Evolutionary conservation across 1,140 invertebrate genomes (phyloP).

Genomic region (Drosophila virilis): DNA sequence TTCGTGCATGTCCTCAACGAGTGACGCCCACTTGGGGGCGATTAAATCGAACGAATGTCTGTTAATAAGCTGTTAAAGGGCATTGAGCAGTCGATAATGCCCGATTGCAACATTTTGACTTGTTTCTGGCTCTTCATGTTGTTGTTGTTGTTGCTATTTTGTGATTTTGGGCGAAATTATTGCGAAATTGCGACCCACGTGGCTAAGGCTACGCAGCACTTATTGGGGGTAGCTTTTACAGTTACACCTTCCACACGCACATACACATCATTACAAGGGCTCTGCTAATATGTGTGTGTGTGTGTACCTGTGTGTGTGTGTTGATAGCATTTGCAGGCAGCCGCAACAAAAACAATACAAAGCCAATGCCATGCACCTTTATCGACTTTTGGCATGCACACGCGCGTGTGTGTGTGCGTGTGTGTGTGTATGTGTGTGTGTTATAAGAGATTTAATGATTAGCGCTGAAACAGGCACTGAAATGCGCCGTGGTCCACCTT

Average conservation of each 20-base stretch:
- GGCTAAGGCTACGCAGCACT: conserved; percentile 38
- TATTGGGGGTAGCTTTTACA: conserved; percentile 70
- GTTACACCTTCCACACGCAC: conserved; percentile 41
- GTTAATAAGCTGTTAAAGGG: too few relatives aligned
- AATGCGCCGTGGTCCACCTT: conserved; percentile 19
- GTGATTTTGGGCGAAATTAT: conserved; percentile 57
- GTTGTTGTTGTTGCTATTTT: conserved; percentile 36
- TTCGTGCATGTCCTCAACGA: too few relatives aligned
- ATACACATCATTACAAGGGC: conserved; percentile 12
- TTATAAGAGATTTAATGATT: conserved; percentile 76
- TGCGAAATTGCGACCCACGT: conserved; percentile 63
- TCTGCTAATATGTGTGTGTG: conserved; percentile 8
- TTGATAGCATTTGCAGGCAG: conserved; percentile 45
- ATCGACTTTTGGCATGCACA: conserved; percentile 54
- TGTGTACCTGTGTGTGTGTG: conserved; percentile 25
- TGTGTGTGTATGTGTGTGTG: conserved; percentile 43
- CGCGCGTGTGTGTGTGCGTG: neutral
- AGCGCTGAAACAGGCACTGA: conserved; percentile 52
- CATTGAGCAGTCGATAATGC: too few relatives aligned
- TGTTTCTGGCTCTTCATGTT: conserved; percentile 20
- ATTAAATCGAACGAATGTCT: too few relatives aligned
- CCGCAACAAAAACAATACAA: conserved; percentile 48
- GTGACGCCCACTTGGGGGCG: too few relatives aligned
- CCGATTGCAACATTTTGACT: too few relatives aligned
- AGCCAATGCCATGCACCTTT: conserved; percentile 62